Evolutionary conservation across 2,113 vertebrate species (phyloP), one percentile per base, ranked within the genome.

Genomic region (Scytalopus superciliaris): DNA sequence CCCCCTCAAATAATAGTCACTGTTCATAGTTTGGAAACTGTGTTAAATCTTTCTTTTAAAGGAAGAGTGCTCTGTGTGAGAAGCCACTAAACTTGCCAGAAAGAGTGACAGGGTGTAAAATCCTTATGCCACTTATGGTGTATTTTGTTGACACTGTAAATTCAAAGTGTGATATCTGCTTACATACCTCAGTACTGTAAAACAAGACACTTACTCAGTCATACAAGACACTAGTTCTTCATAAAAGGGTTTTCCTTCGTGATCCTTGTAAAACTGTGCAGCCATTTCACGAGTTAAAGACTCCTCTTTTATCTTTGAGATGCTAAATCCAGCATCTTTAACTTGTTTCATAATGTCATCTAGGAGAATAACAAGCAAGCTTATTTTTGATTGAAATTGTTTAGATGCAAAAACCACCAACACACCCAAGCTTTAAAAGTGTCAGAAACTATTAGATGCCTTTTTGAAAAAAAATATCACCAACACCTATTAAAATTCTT

Each of bases 261-360:
- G 98, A 53, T 98, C 95, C 73, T 97, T 97, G 97, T 99, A 99
- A 96, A 99, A 98, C 94, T 98, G 97, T 87, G 97, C 86, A 30
- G 98, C 98, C 96, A 98, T 97, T 77, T 99, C 98, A 75, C 25
- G 96, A 31, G 97, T 98, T 69, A 99, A 97, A 69, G 97, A 16
- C 52, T 77, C 86, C 96, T 99, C 98, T 93, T 98, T 98, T 91
- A 98, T 53, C 73, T 92, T 97, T 19, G 96, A 95, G 66, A 99
- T 97, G n/a, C 78, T 94, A 96, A 99, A 99, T 72, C 98, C 98
- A 70, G 96, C 95, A 2, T 94, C 73, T 77, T 75, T 96, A 78
- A 99, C 98, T 93, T 98, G 97, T 80, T 98, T 89, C 87, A 99
- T 45, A 83, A 99, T 99, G 40, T 96, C 90, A 35, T 98, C 98